These are phyloP conservation scores for Lamellibrachia luymesi DNA, from an alignment of 1,140 invertebrate species.

Conservation along the genomic window DNA sequence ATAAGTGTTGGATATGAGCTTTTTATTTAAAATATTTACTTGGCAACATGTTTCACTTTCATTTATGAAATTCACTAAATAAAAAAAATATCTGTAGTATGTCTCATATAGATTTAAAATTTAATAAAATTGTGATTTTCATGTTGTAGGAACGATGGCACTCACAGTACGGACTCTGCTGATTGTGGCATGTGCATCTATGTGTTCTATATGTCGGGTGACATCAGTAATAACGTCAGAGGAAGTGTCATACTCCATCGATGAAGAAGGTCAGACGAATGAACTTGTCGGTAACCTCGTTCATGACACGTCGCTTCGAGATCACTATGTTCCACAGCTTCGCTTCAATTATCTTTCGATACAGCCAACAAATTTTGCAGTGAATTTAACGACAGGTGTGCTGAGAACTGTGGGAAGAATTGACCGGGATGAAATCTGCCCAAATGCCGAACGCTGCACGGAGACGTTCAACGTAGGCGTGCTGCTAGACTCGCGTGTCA, in stretches of 20 bases:
- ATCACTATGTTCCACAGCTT: neutral
- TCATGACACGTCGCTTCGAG: neutral
- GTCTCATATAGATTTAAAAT: neutral
- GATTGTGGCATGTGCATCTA: neutral
- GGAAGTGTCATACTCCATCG: neutral
- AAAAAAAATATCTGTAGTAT: neutral
- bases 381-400: neutral
- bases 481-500: neutral
- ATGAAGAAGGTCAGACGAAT: neutral
- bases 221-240: neutral
- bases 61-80: too few species aligned
- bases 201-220: neutral
- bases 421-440: constrained; percentile 15
- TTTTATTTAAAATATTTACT: too few species aligned
- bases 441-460: neutral
- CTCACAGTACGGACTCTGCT: neutral
- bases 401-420: constrained; percentile 8
- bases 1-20: too few species aligned
- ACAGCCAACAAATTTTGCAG: neutral
- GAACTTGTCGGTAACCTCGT: neutral
- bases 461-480: constrained; percentile 15
- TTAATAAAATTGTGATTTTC: neutral
- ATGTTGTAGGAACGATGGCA: neutral
- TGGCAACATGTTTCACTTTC: too few species aligned
- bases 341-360: neutral